Evolutionary conservation across 2,797 vertebrate genomes (phyloP).

Genomic region (Chaenodraco wilsoni): DNA sequence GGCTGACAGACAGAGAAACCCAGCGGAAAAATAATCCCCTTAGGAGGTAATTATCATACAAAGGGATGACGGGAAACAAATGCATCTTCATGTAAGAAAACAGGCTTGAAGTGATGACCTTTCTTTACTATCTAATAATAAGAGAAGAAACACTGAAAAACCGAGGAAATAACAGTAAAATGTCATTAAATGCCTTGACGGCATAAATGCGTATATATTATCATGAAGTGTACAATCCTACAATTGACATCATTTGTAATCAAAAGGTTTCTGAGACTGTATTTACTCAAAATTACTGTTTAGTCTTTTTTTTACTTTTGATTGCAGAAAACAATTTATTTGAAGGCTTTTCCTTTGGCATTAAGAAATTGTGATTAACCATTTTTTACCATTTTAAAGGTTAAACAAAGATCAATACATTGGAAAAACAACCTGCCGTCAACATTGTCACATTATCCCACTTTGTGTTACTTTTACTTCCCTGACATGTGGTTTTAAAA

Average conservation of each 20-base stretch:
- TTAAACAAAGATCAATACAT: not conserved
- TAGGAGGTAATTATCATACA: not conserved
- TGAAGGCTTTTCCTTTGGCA: no score
- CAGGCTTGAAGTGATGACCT: not conserved
- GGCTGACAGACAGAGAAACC: not conserved
- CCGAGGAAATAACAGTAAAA: not conserved
- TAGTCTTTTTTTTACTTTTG: no score
- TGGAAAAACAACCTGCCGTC: not conserved
- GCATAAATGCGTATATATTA: conserved; percentile 13
- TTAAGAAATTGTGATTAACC: no score
- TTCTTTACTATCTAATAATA: not conserved
- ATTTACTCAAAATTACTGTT: no score
- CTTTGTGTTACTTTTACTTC: not conserved
- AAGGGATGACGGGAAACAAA: not conserved
- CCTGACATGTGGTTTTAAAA: conserved; percentile 15
- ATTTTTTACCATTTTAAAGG: no score
- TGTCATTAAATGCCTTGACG: not conserved
- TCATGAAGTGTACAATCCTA: no score
- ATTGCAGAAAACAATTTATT: no score
- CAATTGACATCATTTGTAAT: no score
- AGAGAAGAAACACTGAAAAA: conserved; percentile 5
- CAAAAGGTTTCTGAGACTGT: no score
- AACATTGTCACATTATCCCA: not conserved
- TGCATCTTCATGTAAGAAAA: not conserved
- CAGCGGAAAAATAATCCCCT: not conserved